Evolutionary conservation across 1,140 invertebrate genomes (phyloP), one percentile per base, ranked within the genome.

Genomic region (Elysia chlorotica): DNA sequence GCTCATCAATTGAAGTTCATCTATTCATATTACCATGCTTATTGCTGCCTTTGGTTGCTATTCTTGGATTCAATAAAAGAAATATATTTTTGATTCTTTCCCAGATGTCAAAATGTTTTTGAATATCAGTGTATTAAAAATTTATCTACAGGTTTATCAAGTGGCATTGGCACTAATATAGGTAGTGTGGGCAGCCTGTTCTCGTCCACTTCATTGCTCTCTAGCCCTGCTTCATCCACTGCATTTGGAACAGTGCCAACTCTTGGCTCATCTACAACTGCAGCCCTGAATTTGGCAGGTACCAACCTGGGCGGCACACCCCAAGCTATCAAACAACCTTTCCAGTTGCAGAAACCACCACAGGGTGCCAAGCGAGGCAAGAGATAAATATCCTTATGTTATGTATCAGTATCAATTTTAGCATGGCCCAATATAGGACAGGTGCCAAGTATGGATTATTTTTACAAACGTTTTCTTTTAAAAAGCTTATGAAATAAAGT

Each of bases 281-380:
- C 62, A 56, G 65, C 62, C 5, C 28, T 65, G 2, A 65, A 66
- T 41, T 28, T 66, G n/a, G 62, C 63, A n/a, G 63, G 63, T 6
- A 73, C 72, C 33, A 69, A 71, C 30, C 35, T 68, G 25, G 65
- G 69, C 31, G 37, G 57, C 19, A 28, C 63, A 41, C 65, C 75
- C 14, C 53, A 68, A 2, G 72, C 65, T 19, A 74, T 76, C 30
- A 82, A 82, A 19, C 65, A 82, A 66, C 81, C 84, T 0, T 93
- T 93, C 87, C 91, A 92, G 81, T 87, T 93, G 10, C 92, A 92
- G 84, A 92, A 92, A 80, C 93, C 92, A 54, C 92, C 92, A 56
- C 71, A 62, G 30, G 91, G 91, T 48, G 91, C 91, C 81, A 93
- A 93, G 88, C 85, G 92, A 78, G 91, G 91, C 48, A 93, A 93